Evolutionary conservation across 2,888 invertebrate species (phyloP).

Genomic region (Aspidiotus rigidus): DNA sequence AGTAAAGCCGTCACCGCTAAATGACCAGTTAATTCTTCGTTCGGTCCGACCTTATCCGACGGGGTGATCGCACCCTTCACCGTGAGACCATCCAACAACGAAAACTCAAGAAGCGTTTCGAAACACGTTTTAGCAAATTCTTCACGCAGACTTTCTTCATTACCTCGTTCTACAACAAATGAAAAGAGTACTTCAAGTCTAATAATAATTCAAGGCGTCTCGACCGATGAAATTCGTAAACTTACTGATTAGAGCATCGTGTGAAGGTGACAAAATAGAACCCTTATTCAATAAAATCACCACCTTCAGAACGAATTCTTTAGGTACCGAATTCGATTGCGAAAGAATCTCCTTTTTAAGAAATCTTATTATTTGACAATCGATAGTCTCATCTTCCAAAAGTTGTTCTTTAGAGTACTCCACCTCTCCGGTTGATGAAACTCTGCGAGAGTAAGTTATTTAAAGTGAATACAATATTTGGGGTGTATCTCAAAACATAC

Average conservation of each 20-base stretch:
- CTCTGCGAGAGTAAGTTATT: conserved; percentile 1
- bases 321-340: conserved; percentile 64
- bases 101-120: conserved; percentile 89
- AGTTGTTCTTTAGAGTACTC: conserved; percentile 50
- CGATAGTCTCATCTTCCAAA: conserved; percentile 64
- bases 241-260: conserved; percentile 35
- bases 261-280: conserved; percentile 63
- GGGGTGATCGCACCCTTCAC: conserved; percentile 42
- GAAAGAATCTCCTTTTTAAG: conserved; percentile 73
- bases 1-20: conserved; percentile 84
- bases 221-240: neutral
- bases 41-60: neutral
- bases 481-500: no score
- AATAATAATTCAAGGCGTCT: neutral
- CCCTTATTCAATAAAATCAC: conserved; percentile 77
- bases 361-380: conserved; percentile 71
- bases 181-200: neutral
- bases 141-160: conserved; percentile 61
- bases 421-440: conserved; percentile 35
- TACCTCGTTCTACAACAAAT: conserved; percentile 30
- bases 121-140: conserved; percentile 95
- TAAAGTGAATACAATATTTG: neutral
- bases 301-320: conserved; percentile 71
- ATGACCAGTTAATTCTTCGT: conserved; percentile 46
- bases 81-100: conserved; percentile 63